Evolutionary conservation across 2,888 invertebrate genomes (phyloP), one percentile per base, ranked within the genome.

Genomic region (Schizaphis graminum): DNA sequence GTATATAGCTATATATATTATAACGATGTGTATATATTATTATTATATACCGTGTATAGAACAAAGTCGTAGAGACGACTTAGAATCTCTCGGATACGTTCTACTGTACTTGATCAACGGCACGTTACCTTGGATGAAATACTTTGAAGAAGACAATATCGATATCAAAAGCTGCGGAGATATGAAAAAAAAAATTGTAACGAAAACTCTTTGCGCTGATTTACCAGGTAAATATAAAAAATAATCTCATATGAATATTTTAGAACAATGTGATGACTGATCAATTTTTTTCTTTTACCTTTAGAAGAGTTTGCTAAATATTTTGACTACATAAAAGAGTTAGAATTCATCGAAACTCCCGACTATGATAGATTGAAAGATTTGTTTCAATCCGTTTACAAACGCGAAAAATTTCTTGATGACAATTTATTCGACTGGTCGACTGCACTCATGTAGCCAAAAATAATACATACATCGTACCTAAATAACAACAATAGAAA

Each of bases 31-130:
- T 77, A 5, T 35, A 35, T 35, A 8, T 35, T 35, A n/a, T n/a
- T n/a, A n/a, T 44, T 44, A 44, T 35, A 41, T 21, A 88, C 77
- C 35, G 11, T 49, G 3, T 49, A 11, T 44, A 93, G 93, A 89
- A 28, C 93, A 84, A 84, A 89, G 93, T 84, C 93, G 93, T 44
- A 84, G 89, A 89, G 93, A 93, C 44, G 93, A 93, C 84, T 57
- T 93, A 41, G 93, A 93, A 89, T 26, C 56, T 24, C 21, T 93
- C 1, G 93, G 93, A n/a, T 93, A 93, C 56, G 44, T 89, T 26
- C 47, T 93, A 8, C 11, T 93, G 47, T 93, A 84, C 41, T 89
- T 89, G 21, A 21, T 57, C 3, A 93, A 89, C 77, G 93, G 93
- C 28, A 56, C 67, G 26, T 16, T 93, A n/a, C 93, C 93, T 35